Conservation (phyloP, 2,797 vertebrate genomes). For the Sciurus carolinensis region DNA sequence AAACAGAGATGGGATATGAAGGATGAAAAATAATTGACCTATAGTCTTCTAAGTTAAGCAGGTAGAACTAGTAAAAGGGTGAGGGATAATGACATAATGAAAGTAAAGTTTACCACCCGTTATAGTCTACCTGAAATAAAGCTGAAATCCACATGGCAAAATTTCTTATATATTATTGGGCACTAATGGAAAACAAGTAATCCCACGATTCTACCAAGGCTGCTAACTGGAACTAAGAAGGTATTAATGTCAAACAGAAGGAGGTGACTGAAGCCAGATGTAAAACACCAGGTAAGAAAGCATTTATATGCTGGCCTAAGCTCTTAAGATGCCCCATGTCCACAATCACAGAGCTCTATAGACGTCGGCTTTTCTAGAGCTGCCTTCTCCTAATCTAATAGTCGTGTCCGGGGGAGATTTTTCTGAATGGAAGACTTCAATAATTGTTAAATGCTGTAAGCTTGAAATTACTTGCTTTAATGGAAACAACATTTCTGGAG, state of each 20-base stretch:
- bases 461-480: slow-evolving; percentile 75
- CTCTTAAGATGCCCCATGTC: not conserved
- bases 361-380: not conserved
- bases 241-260: not conserved
- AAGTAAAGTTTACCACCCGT: not conserved
- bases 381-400: not conserved
- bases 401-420: not conserved
- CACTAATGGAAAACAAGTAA: slow-evolving; percentile 14
- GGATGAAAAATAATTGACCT: not conserved
- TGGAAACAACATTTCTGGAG: slow-evolving; percentile 46
- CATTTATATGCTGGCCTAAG: not conserved
- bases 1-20: not conserved
- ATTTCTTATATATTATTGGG: not conserved
- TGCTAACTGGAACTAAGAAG: not conserved
- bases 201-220: not conserved
- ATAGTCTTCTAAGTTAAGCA: not conserved
- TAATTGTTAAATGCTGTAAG: slow-evolving; percentile 63
- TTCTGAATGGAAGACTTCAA: slow-evolving; percentile 67
- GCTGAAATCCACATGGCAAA: not conserved
- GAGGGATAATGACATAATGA: not conserved
- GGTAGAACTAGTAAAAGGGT: not conserved
- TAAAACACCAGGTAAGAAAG: not conserved
- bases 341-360: not conserved
- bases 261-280: not conserved
- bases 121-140: not conserved